These are phyloP conservation scores for Furcula furcula DNA, from an alignment of 2,888 invertebrate species.

Conservation along the genomic window DNA sequence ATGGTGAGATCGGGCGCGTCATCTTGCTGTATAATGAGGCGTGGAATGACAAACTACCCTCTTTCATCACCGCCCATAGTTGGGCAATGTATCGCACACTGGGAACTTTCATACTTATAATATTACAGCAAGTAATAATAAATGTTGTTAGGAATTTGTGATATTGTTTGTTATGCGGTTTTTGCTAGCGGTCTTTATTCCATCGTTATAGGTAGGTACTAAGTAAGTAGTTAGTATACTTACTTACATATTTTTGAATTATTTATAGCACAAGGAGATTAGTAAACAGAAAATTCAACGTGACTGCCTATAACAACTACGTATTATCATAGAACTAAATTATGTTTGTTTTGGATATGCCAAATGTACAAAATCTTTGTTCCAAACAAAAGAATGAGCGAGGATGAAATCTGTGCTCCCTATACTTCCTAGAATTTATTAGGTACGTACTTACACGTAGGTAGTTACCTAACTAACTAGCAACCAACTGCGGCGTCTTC, in stretches of 20 bases:
- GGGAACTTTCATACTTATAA: constrained; percentile 30
- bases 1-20: constrained; percentile 40
- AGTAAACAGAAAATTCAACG: constrained; percentile 5
- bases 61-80: constrained; percentile 60
- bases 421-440: background rate
- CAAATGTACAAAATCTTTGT: too few species aligned
- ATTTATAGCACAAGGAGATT: too few species aligned
- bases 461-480: too few species aligned
- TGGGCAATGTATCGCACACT: constrained; percentile 42
- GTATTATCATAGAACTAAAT: constrained; percentile 5
- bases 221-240: too few species aligned
- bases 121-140: constrained; percentile 32
- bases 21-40: constrained; percentile 49
- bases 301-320: constrained; percentile 8
- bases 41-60: constrained; percentile 64
- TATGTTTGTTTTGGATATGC: constrained; percentile 9
- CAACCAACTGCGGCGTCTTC: too few species aligned
- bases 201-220: constrained; percentile 16
- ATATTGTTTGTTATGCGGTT: constrained; percentile 17
- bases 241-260: too few species aligned
- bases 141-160: constrained; percentile 19
- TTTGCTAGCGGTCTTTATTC: constrained; percentile 19
- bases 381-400: background rate
- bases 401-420: background rate
- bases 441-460: too few species aligned